Evolutionary conservation across 2,888 invertebrate genomes (phyloP).

Genomic region (Cheilosia soror): DNA sequence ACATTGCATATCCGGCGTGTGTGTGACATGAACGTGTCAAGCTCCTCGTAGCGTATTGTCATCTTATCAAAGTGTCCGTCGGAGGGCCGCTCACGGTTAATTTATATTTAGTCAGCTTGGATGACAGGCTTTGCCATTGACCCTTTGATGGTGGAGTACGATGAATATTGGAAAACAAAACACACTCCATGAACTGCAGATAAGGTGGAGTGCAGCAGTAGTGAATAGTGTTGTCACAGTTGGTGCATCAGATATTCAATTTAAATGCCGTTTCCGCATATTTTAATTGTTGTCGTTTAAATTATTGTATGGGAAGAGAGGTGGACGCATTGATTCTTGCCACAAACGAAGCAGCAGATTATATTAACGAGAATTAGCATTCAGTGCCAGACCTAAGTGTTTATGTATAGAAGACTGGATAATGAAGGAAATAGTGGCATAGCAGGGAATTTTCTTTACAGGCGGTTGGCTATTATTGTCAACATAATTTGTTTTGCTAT

Average conservation of each 20-base stretch:
- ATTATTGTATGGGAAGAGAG: constrained; percentile 38
- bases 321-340: constrained; percentile 31
- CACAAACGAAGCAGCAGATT: constrained; percentile 30
- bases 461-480: too few relatives aligned
- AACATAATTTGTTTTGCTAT: too few relatives aligned
- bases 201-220: constrained; percentile 12
- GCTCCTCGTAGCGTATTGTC: constrained; percentile 24
- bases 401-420: background rate
- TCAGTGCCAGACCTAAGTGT: background rate
- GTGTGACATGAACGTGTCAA: constrained; percentile 20
- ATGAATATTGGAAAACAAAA: constrained; percentile 14
- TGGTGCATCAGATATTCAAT: constrained; percentile 52
- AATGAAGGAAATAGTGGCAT: background rate
- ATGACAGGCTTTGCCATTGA: constrained; percentile 49
- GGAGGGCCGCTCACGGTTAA: constrained; percentile 4
- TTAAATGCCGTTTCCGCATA: constrained; percentile 67
- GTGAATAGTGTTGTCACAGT: constrained; percentile 51
- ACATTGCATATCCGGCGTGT: constrained; percentile 65
- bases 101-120: constrained; percentile 44
- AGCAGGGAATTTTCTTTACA: background rate
- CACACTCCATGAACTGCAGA: background rate
- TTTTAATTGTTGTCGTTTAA: constrained; percentile 64
- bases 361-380: constrained; percentile 31
- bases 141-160: constrained; percentile 30
- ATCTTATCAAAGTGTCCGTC: constrained; percentile 11